Percentiles rank a stretch among this genome's conserved stretches.
Conservation (phyloP, 2,797 vertebrate species). For the Selene dorsalis region DNA sequence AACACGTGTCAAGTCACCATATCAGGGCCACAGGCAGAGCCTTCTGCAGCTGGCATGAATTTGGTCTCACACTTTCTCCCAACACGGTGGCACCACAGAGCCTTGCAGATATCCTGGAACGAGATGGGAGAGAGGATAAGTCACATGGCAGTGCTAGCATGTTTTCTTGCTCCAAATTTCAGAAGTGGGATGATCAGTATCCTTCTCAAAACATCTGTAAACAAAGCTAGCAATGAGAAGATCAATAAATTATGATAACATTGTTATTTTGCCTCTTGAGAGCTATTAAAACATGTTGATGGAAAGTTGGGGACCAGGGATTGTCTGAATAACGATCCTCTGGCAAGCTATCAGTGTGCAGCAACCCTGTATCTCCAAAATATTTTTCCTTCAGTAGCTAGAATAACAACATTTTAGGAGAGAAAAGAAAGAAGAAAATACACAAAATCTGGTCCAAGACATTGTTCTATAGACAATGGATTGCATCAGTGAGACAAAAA, state of each 20-base stretch:
- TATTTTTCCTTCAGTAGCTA: slow-evolving; percentile 66
- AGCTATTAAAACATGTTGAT: slow-evolving; percentile 50
- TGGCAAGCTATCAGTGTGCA: slow-evolving; percentile 46
- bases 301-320: slow-evolving; percentile 50
- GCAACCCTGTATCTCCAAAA: slow-evolving; percentile 55
- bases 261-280: slow-evolving; percentile 51
- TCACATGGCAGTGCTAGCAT: slow-evolving; percentile 10
- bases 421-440: background rate
- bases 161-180: slow-evolving; percentile 28
- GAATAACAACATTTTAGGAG: slow-evolving; percentile 41
- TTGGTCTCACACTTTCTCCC: slow-evolving; percentile 95
- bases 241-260: slow-evolving; percentile 47
- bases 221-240: slow-evolving; percentile 47
- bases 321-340: slow-evolving; percentile 53
- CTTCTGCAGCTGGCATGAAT: slow-evolving; percentile 96
- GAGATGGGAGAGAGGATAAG: slow-evolving; percentile 31
- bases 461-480: slow-evolving; percentile 21
- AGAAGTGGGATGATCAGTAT: slow-evolving; percentile 32
- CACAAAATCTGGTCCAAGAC: slow-evolving; percentile 7
- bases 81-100: slow-evolving; percentile 92
- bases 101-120: slow-evolving; percentile 93
- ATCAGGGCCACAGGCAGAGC: slow-evolving; percentile 89
- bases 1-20: slow-evolving; percentile 85
- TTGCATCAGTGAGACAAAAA: slow-evolving; percentile 21
- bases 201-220: slow-evolving; percentile 49